Evolutionary conservation across 1,140 invertebrate species (phyloP).

Genomic region (Conus betulinus): DNA sequence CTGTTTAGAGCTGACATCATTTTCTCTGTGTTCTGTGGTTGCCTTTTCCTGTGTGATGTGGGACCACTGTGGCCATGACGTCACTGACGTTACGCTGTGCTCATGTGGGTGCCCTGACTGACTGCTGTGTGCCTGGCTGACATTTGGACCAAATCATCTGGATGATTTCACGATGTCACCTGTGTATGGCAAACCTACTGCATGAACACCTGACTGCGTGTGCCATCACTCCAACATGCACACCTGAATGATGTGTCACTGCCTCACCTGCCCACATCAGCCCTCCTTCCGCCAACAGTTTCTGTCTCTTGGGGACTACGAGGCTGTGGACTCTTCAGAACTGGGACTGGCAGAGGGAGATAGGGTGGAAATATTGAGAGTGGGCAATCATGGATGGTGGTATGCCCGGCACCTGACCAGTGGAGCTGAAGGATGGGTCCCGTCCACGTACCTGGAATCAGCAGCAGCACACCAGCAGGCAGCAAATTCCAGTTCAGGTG

Average conservation of each 20-base stretch:
- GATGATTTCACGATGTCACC: no score
- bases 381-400: conserved; percentile 97
- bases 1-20: background rate
- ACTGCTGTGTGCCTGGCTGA: no score
- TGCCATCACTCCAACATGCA: no score
- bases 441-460: conserved; percentile 92
- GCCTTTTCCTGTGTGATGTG: no score
- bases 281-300: conserved; percentile 66
- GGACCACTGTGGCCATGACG: no score
- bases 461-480: background rate
- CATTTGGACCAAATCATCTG: no score
- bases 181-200: no score
- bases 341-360: conserved; percentile 92
- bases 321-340: conserved; percentile 88
- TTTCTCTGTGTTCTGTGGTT: no score
- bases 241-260: background rate
- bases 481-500: conserved; percentile 46
- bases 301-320: conserved; percentile 90
- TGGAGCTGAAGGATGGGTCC: conserved; percentile 92
- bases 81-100: no score
- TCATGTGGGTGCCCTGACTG: no score
- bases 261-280: conserved; percentile 35
- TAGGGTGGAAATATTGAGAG: conserved; percentile 86
- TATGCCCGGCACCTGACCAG: conserved; percentile 87
- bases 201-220: no score